These are phyloP conservation scores for Gambelia wislizenii DNA, from an alignment of 2,797 vertebrate genomes.

Conservation along the genomic window DNA sequence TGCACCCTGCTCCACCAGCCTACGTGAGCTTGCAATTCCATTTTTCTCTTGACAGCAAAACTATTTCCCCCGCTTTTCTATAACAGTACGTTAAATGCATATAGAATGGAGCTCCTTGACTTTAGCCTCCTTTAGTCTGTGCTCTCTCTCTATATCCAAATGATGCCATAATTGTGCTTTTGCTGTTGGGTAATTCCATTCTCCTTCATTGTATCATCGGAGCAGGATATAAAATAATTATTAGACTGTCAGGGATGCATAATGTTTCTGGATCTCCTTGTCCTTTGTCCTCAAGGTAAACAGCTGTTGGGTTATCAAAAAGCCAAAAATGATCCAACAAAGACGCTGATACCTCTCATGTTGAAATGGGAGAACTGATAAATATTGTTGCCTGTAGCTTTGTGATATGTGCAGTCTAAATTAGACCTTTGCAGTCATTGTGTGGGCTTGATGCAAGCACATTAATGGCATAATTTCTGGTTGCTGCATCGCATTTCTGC, in stretches of 20 bases:
- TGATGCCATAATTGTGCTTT: constrained; percentile 45
- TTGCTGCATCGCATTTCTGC: constrained; percentile 77
- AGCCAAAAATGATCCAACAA: constrained; percentile 55
- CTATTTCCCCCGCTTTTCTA: not conserved
- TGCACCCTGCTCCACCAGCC: not conserved
- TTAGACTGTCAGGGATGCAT: constrained; percentile 63
- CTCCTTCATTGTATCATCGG: constrained; percentile 57
- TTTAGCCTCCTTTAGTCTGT: constrained; percentile 48
- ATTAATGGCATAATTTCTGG: constrained; percentile 78
- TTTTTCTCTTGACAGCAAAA: not conserved
- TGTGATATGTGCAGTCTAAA: constrained; percentile 67
- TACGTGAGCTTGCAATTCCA: not conserved
- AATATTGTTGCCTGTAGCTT: constrained; percentile 71
- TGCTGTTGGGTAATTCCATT: constrained; percentile 61
- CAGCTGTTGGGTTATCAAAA: constrained; percentile 69
- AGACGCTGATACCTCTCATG: constrained; percentile 47
- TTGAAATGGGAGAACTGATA: constrained; percentile 70
- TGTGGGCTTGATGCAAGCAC: constrained; percentile 65
- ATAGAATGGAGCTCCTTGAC: constrained; percentile 33
- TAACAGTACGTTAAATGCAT: not conserved
- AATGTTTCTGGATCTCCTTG: constrained; percentile 59
- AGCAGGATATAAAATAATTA: constrained; percentile 68
- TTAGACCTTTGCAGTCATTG: constrained; percentile 71
- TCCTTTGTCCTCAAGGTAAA: constrained; percentile 74
- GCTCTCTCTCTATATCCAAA: not conserved